phyloP scores from a whole-genome alignment of 2,797 vertebrate genomes.

The Coilia nasus region DNA sequence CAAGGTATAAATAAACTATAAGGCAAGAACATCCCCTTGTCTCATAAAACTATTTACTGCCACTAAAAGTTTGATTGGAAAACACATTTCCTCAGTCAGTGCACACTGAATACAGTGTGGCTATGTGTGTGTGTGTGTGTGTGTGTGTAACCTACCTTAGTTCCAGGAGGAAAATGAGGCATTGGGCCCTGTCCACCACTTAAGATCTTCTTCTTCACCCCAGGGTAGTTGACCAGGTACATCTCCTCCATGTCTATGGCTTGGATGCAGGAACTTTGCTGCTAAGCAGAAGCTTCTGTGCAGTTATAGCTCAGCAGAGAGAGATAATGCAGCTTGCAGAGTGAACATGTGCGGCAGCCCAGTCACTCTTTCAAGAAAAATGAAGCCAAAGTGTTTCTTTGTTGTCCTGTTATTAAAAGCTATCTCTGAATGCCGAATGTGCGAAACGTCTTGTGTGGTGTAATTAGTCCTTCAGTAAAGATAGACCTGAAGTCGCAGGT shows the following conservation, averaged over 20 bases:
- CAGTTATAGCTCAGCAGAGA: neutral
- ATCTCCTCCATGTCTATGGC: slow-evolving; percentile 77
- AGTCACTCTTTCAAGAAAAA: too few relatives aligned
- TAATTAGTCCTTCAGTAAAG: slow-evolving; percentile 64
- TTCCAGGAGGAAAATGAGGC: slow-evolving; percentile 81
- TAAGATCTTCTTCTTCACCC: slow-evolving; percentile 88
- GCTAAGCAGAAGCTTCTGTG: neutral
- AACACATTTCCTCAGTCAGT: slow-evolving; percentile 1
- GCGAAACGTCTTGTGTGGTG: slow-evolving; percentile 43
- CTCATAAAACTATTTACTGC: slow-evolving; percentile 20
- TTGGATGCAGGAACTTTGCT: neutral
- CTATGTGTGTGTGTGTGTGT: neutral
- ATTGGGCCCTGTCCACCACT: slow-evolving; percentile 79
- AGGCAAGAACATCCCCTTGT: neutral
- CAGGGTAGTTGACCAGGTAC: slow-evolving; percentile 78
- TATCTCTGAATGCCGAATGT: slow-evolving; percentile 30
- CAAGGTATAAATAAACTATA: neutral
- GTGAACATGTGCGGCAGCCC: too few relatives aligned
- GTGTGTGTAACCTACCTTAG: slow-evolving; percentile 74
- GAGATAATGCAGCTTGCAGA: too few relatives aligned
- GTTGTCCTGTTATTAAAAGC: neutral
- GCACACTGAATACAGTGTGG: neutral
- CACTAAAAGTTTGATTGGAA: slow-evolving; percentile 25
- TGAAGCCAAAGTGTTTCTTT: neutral
- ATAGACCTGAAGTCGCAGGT: slow-evolving; percentile 43